Evolutionary conservation across 64 coral and sea anemone species (phyloP).

Genomic region (Pocillopora verrucosa): DNA sequence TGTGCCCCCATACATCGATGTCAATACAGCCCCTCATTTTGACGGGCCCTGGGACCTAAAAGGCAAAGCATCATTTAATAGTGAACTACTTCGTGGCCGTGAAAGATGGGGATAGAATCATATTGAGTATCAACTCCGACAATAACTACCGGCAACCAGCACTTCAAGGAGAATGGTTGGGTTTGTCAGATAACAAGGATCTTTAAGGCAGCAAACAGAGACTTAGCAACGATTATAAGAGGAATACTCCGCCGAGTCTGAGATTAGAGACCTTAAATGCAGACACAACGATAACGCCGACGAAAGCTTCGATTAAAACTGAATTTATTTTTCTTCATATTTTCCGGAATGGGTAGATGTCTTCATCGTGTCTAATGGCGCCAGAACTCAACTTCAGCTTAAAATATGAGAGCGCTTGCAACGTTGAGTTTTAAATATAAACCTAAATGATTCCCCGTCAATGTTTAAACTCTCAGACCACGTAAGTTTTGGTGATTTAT

Average conservation of each 20-base stretch:
- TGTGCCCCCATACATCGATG: slow-evolving; percentile 47
- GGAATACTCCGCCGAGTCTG: too few relatives aligned
- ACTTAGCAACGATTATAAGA: too few relatives aligned
- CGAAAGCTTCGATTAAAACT: too few relatives aligned
- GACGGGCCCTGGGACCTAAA: slow-evolving; percentile 28
- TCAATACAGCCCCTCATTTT: slow-evolving; percentile 47
- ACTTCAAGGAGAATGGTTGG: slow-evolving; percentile 30
- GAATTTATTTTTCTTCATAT: too few relatives aligned
- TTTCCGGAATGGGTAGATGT: too few relatives aligned
- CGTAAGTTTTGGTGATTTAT: too few relatives aligned
- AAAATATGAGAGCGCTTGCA: too few relatives aligned
- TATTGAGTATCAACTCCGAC: slow-evolving; percentile 57
- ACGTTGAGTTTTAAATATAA: too few relatives aligned
- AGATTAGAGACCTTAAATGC: too few relatives aligned
- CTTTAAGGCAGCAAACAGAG: too few relatives aligned
- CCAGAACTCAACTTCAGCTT: not conserved
- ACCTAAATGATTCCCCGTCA: not conserved
- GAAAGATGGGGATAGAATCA: slow-evolving; percentile 48
- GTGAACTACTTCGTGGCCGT: slow-evolving; percentile 59
- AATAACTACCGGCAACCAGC: slow-evolving; percentile 38
- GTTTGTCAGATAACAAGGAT: not conserved
- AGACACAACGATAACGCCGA: too few relatives aligned
- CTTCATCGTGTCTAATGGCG: too few relatives aligned
- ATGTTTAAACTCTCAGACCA: not conserved
- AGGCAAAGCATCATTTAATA: slow-evolving; percentile 58